Percentiles rank a stretch among this genome's conserved stretches.
These are phyloP conservation scores for Channallabes apus DNA, from an alignment of 2,797 vertebrate species.

Conservation along the genomic window DNA sequence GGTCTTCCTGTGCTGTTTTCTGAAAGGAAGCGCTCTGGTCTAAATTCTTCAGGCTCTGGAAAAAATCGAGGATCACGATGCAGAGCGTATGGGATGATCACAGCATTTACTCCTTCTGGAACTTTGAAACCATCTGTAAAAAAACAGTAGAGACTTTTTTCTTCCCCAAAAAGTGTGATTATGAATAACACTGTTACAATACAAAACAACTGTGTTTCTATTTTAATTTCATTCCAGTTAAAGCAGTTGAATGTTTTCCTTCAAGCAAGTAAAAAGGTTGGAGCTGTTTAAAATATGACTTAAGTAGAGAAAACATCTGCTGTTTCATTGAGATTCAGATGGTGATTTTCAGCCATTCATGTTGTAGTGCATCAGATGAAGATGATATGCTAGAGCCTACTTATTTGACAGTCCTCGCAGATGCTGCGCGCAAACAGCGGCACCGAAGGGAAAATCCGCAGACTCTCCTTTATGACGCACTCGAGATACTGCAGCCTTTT, in stretches of 20 bases:
- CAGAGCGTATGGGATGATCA: slow-evolving; percentile 75
- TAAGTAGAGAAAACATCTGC: slow-evolving; percentile 39
- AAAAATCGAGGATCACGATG: slow-evolving; percentile 78
- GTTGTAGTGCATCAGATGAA: background rate
- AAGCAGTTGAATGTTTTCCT: slow-evolving; percentile 8
- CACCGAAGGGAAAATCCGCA: slow-evolving; percentile 82
- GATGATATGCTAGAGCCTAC: slow-evolving; percentile 65
- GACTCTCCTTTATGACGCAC: slow-evolving; percentile 82
- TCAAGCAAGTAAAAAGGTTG: slow-evolving; percentile 14
- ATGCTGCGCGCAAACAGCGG: slow-evolving; percentile 78
- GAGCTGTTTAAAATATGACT: slow-evolving; percentile 34
- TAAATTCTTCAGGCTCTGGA: slow-evolving; percentile 80
- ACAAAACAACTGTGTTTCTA: background rate
- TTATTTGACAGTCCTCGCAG: slow-evolving; percentile 73
- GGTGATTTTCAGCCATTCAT: slow-evolving; percentile 34
- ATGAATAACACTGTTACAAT: background rate
- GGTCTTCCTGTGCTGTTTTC: slow-evolving; percentile 76
- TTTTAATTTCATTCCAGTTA: slow-evolving; percentile 24
- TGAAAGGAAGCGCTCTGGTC: slow-evolving; percentile 78
- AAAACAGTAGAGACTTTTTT: background rate
- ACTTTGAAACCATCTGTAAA: slow-evolving; percentile 72
- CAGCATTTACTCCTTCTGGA: slow-evolving; percentile 65
- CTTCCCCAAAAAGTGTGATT: too few relatives aligned
- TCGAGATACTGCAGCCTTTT: slow-evolving; percentile 81
- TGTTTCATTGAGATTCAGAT: slow-evolving; percentile 48